These are phyloP conservation scores for Epizoanthus fatuus DNA, from an alignment of 92 coral and sea anemone genomes.

Conservation along the genomic window DNA sequence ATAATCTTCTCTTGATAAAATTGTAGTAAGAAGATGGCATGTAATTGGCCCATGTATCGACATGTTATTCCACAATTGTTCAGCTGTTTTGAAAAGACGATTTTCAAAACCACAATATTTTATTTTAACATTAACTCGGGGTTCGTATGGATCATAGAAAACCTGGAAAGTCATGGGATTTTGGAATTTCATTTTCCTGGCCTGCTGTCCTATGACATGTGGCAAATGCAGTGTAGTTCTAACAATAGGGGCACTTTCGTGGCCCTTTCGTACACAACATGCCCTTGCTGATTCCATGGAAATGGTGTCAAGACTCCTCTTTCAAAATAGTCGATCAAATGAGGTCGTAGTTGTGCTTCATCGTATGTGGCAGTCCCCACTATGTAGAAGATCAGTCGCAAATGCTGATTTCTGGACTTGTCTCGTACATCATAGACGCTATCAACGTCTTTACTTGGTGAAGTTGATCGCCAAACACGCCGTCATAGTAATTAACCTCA, in stretches of 20 bases:
- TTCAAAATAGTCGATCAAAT: neutral
- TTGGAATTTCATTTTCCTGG: neutral
- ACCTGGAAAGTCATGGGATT: too few species aligned
- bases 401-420: neutral
- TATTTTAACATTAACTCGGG: too few species aligned
- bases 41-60: too few species aligned
- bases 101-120: too few species aligned
- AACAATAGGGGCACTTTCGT: neutral
- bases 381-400: conserved; percentile 20
- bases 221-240: neutral
- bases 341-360: neutral
- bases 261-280: neutral
- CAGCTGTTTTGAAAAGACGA: too few species aligned
- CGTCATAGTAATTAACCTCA: too few species aligned
- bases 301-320: neutral
- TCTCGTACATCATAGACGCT: neutral
- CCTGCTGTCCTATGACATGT: neutral
- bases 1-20: too few species aligned
- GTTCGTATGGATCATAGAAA: too few species aligned
- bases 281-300: neutral
- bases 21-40: too few species aligned
- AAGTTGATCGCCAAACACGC: neutral
- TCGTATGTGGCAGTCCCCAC: neutral
- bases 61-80: too few species aligned
- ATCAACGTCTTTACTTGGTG: neutral